A percentile compares a stretch with the other conserved stretches of the same genome.
Conservation (phyloP, 2,888 invertebrate species). For the Aelia acuminata region DNA sequence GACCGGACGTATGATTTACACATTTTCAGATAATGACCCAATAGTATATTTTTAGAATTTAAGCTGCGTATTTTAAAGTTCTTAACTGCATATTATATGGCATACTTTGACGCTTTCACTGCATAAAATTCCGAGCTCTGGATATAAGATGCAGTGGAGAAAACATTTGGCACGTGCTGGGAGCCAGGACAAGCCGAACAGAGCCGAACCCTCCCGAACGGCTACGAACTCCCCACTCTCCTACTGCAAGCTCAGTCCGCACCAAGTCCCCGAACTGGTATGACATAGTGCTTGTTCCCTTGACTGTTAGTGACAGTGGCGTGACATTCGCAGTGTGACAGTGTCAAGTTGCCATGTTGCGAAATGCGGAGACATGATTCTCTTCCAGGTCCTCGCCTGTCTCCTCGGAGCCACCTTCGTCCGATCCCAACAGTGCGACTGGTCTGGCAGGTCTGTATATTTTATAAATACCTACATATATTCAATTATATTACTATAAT, state of each 20-base stretch:
- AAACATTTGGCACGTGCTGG: not conserved
- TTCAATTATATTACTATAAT: slow-evolving; percentile 66
- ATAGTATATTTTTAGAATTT: too few relatives aligned
- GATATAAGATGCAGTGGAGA: too few relatives aligned
- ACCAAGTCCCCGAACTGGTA: not conserved
- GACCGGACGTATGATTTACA: too few relatives aligned
- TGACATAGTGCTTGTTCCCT: not conserved
- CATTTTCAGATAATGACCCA: too few relatives aligned
- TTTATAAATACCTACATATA: too few relatives aligned
- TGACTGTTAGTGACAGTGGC: not conserved
- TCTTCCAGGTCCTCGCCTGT: not conserved
- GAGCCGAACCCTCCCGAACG: slow-evolving; percentile 5
- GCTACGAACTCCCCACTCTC: not conserved
- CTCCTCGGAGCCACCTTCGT: not conserved
- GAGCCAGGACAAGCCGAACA: not conserved
- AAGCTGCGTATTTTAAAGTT: too few relatives aligned
- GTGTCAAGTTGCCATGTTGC: slow-evolving; percentile 12
- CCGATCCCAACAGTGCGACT: slow-evolving; percentile 75
- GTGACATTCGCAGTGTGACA: slow-evolving; percentile 23
- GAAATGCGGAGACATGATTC: slow-evolving; percentile 53
- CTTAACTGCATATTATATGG: too few relatives aligned
- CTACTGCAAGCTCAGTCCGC: not conserved
- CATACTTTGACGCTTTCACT: too few relatives aligned
- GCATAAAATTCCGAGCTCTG: too few relatives aligned
- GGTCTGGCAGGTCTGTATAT: slow-evolving; percentile 82